These are phyloP conservation scores for Charina bottae DNA, from an alignment of 2,113 vertebrate genomes.

Conservation along the genomic window DNA sequence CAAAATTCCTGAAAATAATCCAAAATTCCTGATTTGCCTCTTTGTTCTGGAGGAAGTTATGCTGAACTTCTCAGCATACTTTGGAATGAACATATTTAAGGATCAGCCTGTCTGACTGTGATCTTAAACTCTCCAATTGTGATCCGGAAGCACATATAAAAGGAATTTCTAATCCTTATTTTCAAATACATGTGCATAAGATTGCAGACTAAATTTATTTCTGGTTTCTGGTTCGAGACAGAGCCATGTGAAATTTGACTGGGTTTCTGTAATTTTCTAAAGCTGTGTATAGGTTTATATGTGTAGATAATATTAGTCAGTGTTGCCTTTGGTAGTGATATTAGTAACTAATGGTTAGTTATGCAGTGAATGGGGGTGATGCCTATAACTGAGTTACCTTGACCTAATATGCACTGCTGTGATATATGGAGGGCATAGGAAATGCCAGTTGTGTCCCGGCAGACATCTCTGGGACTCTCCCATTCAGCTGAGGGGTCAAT, in stretches of 20 bases:
- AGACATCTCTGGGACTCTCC: background rate
- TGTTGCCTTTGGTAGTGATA: background rate
- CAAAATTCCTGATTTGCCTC: background rate
- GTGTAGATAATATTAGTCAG: background rate
- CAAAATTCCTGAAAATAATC: background rate
- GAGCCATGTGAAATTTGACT: background rate
- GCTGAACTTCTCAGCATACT: background rate
- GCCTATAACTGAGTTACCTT: background rate
- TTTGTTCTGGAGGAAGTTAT: background rate
- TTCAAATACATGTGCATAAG: background rate
- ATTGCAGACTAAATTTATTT: background rate
- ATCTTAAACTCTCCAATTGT: background rate
- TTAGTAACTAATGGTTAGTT: background rate
- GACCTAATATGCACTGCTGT: background rate
- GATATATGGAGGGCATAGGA: background rate
- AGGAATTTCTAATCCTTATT: background rate
- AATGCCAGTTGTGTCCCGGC: background rate
- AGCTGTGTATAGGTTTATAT: background rate
- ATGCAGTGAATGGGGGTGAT: background rate
- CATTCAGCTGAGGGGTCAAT: background rate
- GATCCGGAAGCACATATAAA: background rate
- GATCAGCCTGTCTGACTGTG: background rate
- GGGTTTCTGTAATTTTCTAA: background rate
- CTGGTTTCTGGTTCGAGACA: background rate
- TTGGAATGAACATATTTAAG: background rate